Percentiles rank a stretch among this genome's conserved stretches.
Conservation (phyloP, 1,140 invertebrate species). For the Geopemphigus sp. region DNA sequence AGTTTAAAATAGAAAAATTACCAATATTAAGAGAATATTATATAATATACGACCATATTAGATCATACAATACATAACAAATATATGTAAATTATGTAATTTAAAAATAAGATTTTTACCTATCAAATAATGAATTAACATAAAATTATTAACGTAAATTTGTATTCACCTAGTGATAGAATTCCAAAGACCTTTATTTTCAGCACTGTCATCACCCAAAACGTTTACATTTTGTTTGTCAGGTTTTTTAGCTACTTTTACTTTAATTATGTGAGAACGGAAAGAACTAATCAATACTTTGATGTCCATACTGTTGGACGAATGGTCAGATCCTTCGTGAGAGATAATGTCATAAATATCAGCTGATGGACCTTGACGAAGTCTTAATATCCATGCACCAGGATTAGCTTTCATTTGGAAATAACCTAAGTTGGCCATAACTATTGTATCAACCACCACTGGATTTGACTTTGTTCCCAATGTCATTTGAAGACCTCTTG, state of each 20-base stretch:
- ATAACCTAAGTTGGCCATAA: conserved; percentile 99
- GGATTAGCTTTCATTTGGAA: conserved; percentile 98
- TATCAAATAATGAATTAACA: too few relatives aligned
- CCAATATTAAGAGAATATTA: too few relatives aligned
- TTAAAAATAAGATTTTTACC: too few relatives aligned
- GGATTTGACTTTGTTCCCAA: conserved; percentile 80
- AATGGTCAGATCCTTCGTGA: conserved; percentile 74
- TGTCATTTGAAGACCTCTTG: conserved; percentile 92
- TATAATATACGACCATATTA: too few relatives aligned
- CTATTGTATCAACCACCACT: conserved; percentile 91
- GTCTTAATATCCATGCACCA: conserved; percentile 85
- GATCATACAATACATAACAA: too few relatives aligned
- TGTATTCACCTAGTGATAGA: conserved; percentile 80
- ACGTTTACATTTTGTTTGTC: conserved; percentile 83
- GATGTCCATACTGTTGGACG: conserved; percentile 67
- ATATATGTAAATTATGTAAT: too few relatives aligned
- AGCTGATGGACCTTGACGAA: conserved; percentile 85
- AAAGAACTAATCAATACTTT: conserved; percentile 85
- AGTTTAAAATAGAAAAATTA: too few relatives aligned
- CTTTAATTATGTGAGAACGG: conserved; percentile 84
- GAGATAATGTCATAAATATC: conserved; percentile 90
- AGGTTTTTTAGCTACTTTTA: conserved; percentile 86
- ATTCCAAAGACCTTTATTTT: conserved; percentile 80
- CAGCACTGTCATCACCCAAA: conserved; percentile 69
- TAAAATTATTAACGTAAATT: not conserved